Evolutionary conservation across 2,113 vertebrate genomes (phyloP).

Genomic region (Stegostoma tigrinum): DNA sequence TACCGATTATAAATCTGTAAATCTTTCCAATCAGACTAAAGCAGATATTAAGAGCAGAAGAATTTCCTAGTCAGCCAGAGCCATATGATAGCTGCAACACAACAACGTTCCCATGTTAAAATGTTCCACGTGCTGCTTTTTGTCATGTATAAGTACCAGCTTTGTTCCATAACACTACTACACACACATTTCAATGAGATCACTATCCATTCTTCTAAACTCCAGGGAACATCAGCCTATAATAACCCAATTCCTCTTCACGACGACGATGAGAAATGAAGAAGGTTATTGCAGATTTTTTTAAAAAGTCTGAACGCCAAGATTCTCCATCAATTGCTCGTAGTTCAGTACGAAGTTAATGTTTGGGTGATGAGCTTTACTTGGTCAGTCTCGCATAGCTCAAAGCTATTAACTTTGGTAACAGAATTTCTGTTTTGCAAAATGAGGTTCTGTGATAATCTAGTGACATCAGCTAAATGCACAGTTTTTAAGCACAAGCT

Average conservation of each 20-base stretch:
- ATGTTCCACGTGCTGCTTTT: too few relatives aligned
- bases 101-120: too few relatives aligned
- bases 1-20: too few relatives aligned
- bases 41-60: too few relatives aligned
- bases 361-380: too few relatives aligned
- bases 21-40: too few relatives aligned
- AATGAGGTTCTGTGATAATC: background rate
- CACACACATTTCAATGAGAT: background rate
- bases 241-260: background rate
- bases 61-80: too few relatives aligned
- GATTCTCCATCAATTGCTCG: background rate
- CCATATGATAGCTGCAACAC: too few relatives aligned
- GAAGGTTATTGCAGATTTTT: background rate
- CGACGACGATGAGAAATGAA: background rate
- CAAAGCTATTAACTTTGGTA: background rate
- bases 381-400: too few relatives aligned
- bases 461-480: background rate
- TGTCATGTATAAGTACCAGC: too few relatives aligned
- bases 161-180: too few relatives aligned
- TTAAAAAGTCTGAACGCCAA: background rate
- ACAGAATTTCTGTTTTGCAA: background rate
- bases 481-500: background rate
- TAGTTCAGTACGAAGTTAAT: background rate
- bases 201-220: background rate
- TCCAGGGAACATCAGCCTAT: background rate